Evolutionary conservation across 2,888 invertebrate genomes (phyloP), one percentile per base, ranked within the genome.

Genomic region (Scelioninae gen. 2): DNA sequence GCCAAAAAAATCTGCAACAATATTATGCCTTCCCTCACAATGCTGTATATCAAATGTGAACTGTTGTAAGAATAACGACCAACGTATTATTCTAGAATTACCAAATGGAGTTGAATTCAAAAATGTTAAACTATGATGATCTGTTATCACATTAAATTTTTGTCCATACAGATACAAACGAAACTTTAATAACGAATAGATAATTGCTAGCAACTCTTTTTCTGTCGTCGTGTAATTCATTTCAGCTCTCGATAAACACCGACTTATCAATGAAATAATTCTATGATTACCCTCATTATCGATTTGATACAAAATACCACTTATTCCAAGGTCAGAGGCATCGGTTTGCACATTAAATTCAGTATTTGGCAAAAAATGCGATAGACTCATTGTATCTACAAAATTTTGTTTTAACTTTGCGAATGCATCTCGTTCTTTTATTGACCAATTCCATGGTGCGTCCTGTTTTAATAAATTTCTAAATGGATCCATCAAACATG

Each of bases 41-140:
- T 50, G 33, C 10, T 10, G 10, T 10, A 50, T 10, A 1, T 50
- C 48, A 16, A 50, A 50, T 2, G 31, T 16, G 10, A 50, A 50
- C 10, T 50, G 48, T 33, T 50, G 48, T n/a, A 50, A 50, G 18
- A 50, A 50, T 13, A 50, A 50, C 1, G 48, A 50, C 33, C 48
- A 50, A 3, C 48, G 48, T 1, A 50, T 52, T n/a, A 37, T 52
- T 6, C 50, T 15, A 1, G 50, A 50, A 50, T 33, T 50, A 1
- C 3, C 31, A 50, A 31, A 50, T 15, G 31, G 50, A 15, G 50
- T 33, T 4, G 50, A 16, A 16, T 58, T 58, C 45, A 58, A 58
- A 35, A 58, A 58, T 33, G 11, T 58, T 6, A 58, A 22, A 35
- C 45, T 46, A 4, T 58, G 45, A 33, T 58, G 58, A 58, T 58